These are phyloP conservation scores for Bucorvus abyssinicus DNA, from an alignment of 2,797 vertebrate genomes.

Conservation along the genomic window DNA sequence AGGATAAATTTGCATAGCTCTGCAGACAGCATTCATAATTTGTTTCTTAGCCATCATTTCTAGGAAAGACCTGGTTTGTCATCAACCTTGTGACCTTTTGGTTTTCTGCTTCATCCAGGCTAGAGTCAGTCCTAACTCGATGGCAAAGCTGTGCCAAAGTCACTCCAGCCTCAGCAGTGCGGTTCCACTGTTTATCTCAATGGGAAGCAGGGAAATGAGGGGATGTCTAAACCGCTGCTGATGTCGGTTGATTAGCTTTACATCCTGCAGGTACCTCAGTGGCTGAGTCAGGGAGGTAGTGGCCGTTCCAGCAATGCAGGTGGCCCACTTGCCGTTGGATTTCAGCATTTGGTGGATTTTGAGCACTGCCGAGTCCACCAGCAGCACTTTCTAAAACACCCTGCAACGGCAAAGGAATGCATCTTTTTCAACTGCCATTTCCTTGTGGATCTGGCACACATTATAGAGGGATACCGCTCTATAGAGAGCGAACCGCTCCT, in stretches of 20 bases:
- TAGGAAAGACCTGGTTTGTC: background rate
- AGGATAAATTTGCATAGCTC: background rate
- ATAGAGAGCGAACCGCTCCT: background rate
- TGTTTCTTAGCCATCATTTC: background rate
- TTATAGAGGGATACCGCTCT: background rate
- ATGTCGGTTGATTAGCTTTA: background rate
- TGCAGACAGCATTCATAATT: background rate
- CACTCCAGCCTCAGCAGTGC: background rate
- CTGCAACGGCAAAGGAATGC: background rate
- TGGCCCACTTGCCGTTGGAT: background rate
- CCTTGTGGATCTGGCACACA: background rate
- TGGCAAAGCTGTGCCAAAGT: background rate
- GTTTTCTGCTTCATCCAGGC: background rate
- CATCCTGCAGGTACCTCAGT: background rate
- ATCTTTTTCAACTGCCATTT: background rate
- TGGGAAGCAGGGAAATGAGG: background rate
- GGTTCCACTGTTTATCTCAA: background rate
- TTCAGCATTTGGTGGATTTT: background rate
- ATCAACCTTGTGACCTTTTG: background rate
- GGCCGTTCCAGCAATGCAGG: background rate
- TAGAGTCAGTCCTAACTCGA: background rate
- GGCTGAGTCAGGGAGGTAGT: background rate
- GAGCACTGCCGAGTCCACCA: background rate
- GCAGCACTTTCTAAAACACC: background rate
- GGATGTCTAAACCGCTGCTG: background rate